A percentile compares a stretch with the other conserved stretches of the same genome.
Conservation (phyloP, 2,888 invertebrate genomes). For the Apodemia zela region DNA sequence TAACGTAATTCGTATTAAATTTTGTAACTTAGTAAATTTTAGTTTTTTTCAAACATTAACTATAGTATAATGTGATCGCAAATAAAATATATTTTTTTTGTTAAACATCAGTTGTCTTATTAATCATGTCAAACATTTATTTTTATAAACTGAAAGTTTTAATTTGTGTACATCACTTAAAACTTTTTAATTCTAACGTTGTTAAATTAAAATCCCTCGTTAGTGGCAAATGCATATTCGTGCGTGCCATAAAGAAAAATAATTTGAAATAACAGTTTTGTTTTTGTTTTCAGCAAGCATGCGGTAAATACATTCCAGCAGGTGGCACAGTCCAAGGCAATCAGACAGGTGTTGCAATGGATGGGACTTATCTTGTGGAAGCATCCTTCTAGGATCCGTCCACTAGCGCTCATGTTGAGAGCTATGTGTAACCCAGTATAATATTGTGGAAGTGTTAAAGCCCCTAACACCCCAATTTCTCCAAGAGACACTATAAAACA, state of each 20-base stretch:
- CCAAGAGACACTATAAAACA: slow-evolving; percentile 44
- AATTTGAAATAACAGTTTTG: not conserved
- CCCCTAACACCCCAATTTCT: slow-evolving; percentile 20
- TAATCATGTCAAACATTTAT: too few relatives aligned
- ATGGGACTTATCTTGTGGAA: slow-evolving; percentile 91
- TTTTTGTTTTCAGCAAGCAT: slow-evolving; percentile 84
- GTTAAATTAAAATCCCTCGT: not conserved
- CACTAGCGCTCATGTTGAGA: slow-evolving; percentile 61
- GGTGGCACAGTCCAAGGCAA: slow-evolving; percentile 89
- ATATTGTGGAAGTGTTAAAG: slow-evolving; percentile 22
- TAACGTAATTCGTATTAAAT: not conserved
- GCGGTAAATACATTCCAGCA: slow-evolving; percentile 93
- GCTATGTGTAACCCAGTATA: slow-evolving; percentile 49
- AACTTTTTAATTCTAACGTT: not conserved
- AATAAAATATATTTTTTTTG: too few relatives aligned
- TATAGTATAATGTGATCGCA: too few relatives aligned
- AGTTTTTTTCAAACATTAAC: not conserved
- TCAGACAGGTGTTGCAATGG: slow-evolving; percentile 90
- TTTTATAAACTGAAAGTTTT: too few relatives aligned
- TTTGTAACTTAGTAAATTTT: not conserved
- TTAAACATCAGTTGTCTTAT: too few relatives aligned
- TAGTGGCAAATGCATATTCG: too few relatives aligned
- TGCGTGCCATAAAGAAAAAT: too few relatives aligned
- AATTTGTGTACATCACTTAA: too few relatives aligned
- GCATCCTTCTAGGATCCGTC: slow-evolving; percentile 86